Base-by-base conservation (phyloP, 1,140 invertebrate genomes). In the Vollenhovia emeryi region DNA sequence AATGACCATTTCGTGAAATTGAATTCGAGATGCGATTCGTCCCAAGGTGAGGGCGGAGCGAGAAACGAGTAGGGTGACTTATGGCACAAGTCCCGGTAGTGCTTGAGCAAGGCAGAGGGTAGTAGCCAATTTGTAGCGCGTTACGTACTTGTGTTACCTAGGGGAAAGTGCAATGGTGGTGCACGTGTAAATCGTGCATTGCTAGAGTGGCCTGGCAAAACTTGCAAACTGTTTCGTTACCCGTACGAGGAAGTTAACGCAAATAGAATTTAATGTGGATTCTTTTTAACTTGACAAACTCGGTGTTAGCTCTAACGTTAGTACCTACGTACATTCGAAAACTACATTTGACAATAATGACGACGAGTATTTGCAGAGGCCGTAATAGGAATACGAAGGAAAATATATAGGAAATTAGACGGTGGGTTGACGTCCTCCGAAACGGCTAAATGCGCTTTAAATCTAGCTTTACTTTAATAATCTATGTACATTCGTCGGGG, bases 21-120 rank as follows among this genome's bases (percentile, higher is more conserved):
- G 83, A 86, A 89, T 89, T 89, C 60, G 45, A 82, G 68, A 89
- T 75, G 83, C 62, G 86, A 88, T 87, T 87, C 82, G 83, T 87
- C 86, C 82, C 82, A 66, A 69, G 83, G 74, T 87, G 52, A 48
- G 13, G n/a, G 40, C 21, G 50, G 27, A 55, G 27, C 13, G 59
- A 24, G 73, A 43, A 78, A 84, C 68, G 36, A 71, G 62, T 57
- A 52, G 33, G 13, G 80, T 89, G 86, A 89, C 87, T 87, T 89
- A 80, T 75, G 69, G 52, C 82, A 69, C 59, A 59, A 80, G 60
- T 85, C 43, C 68, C 66, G n/a, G 68, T 40, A 84, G 82, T 55
- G 27, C 60, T 64, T 43, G 52, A 80, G 64, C 57, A 27, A 21
- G 59, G 48, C 21, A 24, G n/a, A 30, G 45, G 52, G 33, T 59